Evolutionary conservation across 2,113 vertebrate species (phyloP), one percentile per base, ranked within the genome.

Genomic region (Eira barbara): DNA sequence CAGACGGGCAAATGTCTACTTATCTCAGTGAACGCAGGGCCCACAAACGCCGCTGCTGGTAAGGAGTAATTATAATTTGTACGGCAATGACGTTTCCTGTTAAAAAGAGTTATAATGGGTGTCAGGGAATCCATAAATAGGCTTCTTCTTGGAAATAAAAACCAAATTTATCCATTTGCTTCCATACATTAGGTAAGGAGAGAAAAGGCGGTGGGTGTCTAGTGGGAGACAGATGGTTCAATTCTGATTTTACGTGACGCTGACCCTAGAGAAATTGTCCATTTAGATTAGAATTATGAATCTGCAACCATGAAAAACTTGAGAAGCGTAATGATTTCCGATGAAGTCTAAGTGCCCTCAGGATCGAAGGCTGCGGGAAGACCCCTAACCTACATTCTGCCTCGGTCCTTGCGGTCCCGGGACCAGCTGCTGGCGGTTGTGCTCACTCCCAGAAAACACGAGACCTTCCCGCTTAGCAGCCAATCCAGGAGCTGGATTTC

Each of bases 401-500:
- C 92, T 96, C 52, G 57, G 88, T 96, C 83, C 42, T 92, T 39
- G 57, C 14, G 15, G 65, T 96, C 65, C 82, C 45, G 12, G 79
- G 89, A 95, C 87, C 74, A 69, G 74, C 94, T 95, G 39, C 27
- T 87, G 93, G 47, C 15, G 36, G 3, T 97, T 4, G 6, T 69
- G 63, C 69, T 84, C 78, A 63, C 84, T 11, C 65, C 76, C 71
- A 36, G 93, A 65, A 80, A 80, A 97, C 59, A 52, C 25, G 13
- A 85, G 57, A 76, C 18, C 45, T 93, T 63, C 29, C 17, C 6
- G 7, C 59, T 97, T n/a, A 99, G 82, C 97, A 98, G n/a, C 81
- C 97, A 67, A 97, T 83, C 97, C 97, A 98, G 76, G 97, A 98
- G 63, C 78, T 96, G 6, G 88, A 96, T 98, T 98, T 98, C 69